A percentile compares a stretch with the other conserved stretches of the same genome.
Evolutionary conservation across 2,113 vertebrate genomes (phyloP).

Genomic region (Cisticola juncidis): DNA sequence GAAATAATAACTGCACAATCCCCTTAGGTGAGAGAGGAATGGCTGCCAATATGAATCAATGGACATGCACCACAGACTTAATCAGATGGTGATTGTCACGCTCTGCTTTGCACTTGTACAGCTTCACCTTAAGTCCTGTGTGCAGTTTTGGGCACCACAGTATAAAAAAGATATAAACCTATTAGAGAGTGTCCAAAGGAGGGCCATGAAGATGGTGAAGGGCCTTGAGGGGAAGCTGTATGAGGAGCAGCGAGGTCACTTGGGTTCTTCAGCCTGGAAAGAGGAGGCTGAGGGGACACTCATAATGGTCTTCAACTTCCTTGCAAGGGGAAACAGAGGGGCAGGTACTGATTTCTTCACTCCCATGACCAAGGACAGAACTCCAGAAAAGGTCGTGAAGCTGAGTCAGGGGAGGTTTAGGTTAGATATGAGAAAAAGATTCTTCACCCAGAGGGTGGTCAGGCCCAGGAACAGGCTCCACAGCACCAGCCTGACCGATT

Average conservation of each 20-base stretch:
- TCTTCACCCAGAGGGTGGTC: background rate
- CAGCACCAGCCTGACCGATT: background rate
- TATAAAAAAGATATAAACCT: background rate
- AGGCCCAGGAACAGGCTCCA: background rate
- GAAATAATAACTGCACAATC: background rate
- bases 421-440: background rate
- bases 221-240: fast-evolving
- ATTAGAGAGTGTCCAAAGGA: background rate
- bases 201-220: background rate
- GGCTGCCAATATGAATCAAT: background rate
- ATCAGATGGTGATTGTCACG: background rate
- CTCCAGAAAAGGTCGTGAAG: background rate
- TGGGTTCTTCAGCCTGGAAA: background rate
- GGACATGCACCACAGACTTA: background rate
- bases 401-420: background rate
- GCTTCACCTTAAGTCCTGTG: background rate
- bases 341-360: background rate
- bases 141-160: background rate
- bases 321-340: background rate
- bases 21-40: background rate
- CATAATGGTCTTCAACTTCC: background rate
- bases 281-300: background rate
- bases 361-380: background rate
- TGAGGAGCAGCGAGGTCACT: background rate
- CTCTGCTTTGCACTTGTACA: background rate